Percentiles rank a stretch among this genome's conserved stretches.
Evolutionary conservation across 2,797 vertebrate species (phyloP).

Genomic region (Pempheris klunzingeri): DNA sequence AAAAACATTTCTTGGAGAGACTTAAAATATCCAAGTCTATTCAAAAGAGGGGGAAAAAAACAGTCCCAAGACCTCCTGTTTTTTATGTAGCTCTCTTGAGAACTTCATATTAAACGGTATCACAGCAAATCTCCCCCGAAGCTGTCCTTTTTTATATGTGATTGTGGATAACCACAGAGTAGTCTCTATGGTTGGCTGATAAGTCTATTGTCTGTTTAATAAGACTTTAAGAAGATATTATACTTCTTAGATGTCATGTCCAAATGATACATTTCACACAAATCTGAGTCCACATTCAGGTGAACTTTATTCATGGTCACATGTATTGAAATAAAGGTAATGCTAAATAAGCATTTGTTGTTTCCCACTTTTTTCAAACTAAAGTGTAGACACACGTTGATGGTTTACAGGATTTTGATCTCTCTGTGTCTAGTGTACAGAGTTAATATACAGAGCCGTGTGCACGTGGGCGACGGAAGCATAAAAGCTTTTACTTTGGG

Average conservation of each 20-base stretch:
- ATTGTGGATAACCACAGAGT: neutral
- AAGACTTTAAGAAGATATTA: neutral
- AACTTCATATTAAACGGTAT: neutral
- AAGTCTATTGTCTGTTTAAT: neutral
- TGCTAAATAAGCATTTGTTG: neutral
- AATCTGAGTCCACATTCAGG: neutral
- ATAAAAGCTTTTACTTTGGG: slow-evolving; percentile 27
- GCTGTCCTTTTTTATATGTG: neutral
- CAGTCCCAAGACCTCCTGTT: neutral
- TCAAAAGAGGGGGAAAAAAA: no score
- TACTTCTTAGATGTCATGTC: neutral
- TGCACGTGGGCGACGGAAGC: neutral
- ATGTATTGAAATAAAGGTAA: neutral
- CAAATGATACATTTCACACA: neutral
- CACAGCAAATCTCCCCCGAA: neutral
- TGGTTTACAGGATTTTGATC: neutral
- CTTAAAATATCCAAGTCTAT: no score
- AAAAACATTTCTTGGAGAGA: neutral
- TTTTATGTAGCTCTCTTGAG: neutral
- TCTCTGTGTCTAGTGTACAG: neutral
- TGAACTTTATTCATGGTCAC: neutral
- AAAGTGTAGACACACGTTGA: neutral
- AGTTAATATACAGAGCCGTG: slow-evolving; percentile 19
- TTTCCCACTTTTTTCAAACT: neutral
- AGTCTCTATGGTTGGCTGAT: neutral